Evolutionary conservation across 2,797 vertebrate genomes (phyloP), one percentile per base, ranked within the genome.

Genomic region (Petrocephalus sullivani): DNA sequence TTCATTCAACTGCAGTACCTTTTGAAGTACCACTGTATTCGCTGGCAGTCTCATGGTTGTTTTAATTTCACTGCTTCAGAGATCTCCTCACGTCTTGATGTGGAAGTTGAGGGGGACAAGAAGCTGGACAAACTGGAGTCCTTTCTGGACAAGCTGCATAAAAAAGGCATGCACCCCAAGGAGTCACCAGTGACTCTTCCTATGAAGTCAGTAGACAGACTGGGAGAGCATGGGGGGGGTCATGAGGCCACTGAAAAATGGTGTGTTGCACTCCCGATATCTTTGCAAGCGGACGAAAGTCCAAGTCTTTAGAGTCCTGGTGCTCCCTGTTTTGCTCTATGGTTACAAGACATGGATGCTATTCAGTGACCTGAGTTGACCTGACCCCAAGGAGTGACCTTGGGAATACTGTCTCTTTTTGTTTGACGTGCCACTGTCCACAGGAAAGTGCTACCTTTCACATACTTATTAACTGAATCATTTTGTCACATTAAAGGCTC

Each of bases 51-150:
- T 54, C 21, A 37, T 33, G 10, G 4, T 85, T 28, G 16, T 14
- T 16, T 58, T 64, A n/a, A 2, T 86, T 54, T 85, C 28, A 0
- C 10, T 53, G 89, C 54, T 4, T 87, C 93, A 97, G 96, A 96
- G 93, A 97, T 96, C 89, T 95, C 95, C 89, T 95, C 89, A 49
- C 93, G 93, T 81, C 93, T 91, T 56, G 94, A 93, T 23, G 91
- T 94, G 8, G 94, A 94, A 87, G 93, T 95, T 83, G 95, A 97
- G 88, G 95, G 96, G 67, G 96, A 97, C 89, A 96, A 96, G 90
- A 94, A 95, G 7, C 93, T 96, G 0, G 96, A 97, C 92, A 97
- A 96, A 89, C 93, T 96, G 0, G 96, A 97, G 90, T 96, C 95
- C n/a, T 97, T 97, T 90, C 93, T 97, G 3, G 96, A 96, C 90